Percentiles rank a stretch among this genome's conserved stretches.
Evolutionary conservation across 2,113 vertebrate species (phyloP).

Genomic region (Chloropsis cyanopogon): DNA sequence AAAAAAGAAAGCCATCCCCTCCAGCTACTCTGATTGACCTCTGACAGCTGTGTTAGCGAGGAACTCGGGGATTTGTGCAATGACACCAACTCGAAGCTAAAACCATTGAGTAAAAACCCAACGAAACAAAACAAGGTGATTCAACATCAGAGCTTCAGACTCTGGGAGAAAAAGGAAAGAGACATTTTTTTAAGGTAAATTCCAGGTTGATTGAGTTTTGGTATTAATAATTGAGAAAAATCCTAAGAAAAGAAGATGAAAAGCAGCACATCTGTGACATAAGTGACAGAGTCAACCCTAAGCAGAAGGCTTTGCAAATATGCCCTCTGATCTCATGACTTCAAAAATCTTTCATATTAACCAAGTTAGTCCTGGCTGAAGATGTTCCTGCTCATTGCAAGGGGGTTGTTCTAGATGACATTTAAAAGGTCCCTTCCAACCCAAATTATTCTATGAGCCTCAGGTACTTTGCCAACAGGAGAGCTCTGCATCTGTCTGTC

Average conservation of each 20-base stretch:
- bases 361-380: background rate
- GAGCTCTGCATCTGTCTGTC: background rate
- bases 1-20: background rate
- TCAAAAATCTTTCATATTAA: background rate
- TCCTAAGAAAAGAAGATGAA: background rate
- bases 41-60: background rate
- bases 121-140: background rate
- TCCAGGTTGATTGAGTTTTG: background rate
- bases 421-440: background rate
- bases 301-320: background rate
- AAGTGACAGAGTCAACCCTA: background rate
- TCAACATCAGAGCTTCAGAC: background rate
- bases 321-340: background rate
- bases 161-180: background rate
- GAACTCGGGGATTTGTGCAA: background rate
- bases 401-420: background rate
- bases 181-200: background rate
- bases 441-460: background rate
- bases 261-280: background rate
- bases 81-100: background rate
- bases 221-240: background rate
- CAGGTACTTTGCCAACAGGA: background rate
- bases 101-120: background rate
- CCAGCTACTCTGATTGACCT: background rate
- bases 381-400: background rate